phyloP scores from a whole-genome alignment of 2,797 vertebrate genomes.

The Xerus rutilus region DNA sequence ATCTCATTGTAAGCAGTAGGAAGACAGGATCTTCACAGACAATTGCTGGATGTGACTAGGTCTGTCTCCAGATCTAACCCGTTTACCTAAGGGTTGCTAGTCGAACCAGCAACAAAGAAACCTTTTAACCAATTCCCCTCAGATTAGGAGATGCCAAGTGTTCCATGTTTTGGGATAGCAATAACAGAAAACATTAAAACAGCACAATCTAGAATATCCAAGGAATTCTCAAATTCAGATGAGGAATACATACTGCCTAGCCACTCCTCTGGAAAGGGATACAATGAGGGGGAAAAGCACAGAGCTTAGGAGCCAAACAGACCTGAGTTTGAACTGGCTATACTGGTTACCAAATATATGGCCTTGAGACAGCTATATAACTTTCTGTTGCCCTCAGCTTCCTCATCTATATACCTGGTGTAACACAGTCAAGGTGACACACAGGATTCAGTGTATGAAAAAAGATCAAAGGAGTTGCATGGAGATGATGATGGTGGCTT shows the following conservation, averaged over 20 bases:
- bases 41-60: slow-evolving; percentile 77
- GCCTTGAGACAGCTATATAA: neutral
- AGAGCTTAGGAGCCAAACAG: neutral
- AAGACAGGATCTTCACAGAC: slow-evolving; percentile 78
- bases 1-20: slow-evolving; percentile 69
- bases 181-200: slow-evolving; percentile 7
- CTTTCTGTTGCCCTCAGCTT: neutral
- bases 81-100: neutral
- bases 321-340: slow-evolving; percentile 13
- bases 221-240: neutral
- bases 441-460: neutral
- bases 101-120: slow-evolving; percentile 30
- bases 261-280: neutral
- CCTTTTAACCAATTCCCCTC: slow-evolving; percentile 10
- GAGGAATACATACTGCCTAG: neutral
- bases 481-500: neutral
- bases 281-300: neutral
- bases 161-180: neutral
- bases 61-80: slow-evolving; percentile 4
- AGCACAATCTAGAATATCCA: neutral
- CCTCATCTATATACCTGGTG: neutral
- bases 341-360: neutral
- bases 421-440: neutral
- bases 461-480: neutral
- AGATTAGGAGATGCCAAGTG: neutral